Evolutionary conservation across 2,113 vertebrate species (phyloP), one percentile per base, ranked within the genome.

Genomic region (Alligator sinensis): DNA sequence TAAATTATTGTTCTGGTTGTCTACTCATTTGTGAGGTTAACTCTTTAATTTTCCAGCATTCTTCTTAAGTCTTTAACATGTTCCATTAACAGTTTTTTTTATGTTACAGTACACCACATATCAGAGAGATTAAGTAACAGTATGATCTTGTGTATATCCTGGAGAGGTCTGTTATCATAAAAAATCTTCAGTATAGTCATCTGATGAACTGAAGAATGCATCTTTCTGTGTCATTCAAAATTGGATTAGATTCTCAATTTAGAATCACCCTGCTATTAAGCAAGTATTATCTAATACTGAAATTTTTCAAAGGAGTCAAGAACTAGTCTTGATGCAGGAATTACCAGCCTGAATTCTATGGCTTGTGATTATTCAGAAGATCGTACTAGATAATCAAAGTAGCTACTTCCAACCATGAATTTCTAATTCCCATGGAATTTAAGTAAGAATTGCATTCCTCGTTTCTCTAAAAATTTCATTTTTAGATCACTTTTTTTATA

Each of bases 201-300:
- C 21, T 15, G 22, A n/a, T 34, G 57, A 47, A 3, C 2, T 1
- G 27, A 18, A 21, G 59, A 84, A 18, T 2, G 4, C 2, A 70
- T 22, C 79, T 82, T 70, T 16, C 58, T 1, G 0, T 12, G 77
- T 28, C 18, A 5, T 55, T 82, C 0, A 3, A 38, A 24, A 5
- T 91, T 4, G 1, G 15, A 0, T 47, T 6, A 61, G 61, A 4
- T 6, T 88, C 91, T 78, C 77, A 5, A 1, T 57, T 38, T 3
- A 28, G 82, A 82, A 11, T 6, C 1, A 18, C 22, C 68, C 34
- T 30, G 2, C 19, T 64, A 27, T 17, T 47, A 68, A 60, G 11
- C 1, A 10, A 79, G 34, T 0, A 0, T 54, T 16, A 0, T 4
- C 2, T 12, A 47, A 19, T 75, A 18, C 38, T 64, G 60, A 9